phyloP scores from a whole-genome alignment of 2,113 vertebrate genomes.

The Pomatorhinus ruficollis region DNA sequence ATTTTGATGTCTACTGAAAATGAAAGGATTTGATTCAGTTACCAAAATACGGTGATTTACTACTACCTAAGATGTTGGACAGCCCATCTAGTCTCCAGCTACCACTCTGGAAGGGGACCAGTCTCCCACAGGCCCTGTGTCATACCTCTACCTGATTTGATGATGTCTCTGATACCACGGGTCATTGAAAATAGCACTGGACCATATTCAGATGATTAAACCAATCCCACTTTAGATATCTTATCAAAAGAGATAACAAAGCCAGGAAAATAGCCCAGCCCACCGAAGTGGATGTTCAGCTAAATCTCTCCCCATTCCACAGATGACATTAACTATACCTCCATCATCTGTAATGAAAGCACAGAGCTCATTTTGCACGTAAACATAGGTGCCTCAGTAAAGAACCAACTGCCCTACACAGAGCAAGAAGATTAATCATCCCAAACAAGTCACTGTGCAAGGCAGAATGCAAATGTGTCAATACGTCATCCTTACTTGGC shows the following conservation, averaged over 20 bases:
- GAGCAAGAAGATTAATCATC: background rate
- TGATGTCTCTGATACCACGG: background rate
- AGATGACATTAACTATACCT: background rate
- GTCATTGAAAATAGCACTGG: background rate
- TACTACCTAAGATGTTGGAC: background rate
- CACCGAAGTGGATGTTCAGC: background rate
- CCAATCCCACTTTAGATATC: background rate
- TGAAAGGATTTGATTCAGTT: background rate
- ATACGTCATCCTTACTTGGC: background rate
- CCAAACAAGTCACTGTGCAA: background rate
- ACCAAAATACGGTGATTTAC: accelerated
- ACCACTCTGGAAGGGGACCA: background rate
- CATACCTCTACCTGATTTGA: background rate
- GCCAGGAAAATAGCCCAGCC: background rate
- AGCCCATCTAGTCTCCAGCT: background rate
- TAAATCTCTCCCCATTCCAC: background rate
- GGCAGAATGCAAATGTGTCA: background rate
- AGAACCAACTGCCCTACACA: background rate
- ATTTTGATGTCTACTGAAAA: background rate
- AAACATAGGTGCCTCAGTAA: background rate
- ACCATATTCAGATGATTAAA: background rate
- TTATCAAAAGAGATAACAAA: background rate
- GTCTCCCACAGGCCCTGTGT: background rate
- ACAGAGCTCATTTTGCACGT: background rate
- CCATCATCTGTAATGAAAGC: accelerated